These are phyloP conservation scores for Aleadryas rufinucha DNA, from an alignment of 2,113 vertebrate genomes.

Conservation along the genomic window DNA sequence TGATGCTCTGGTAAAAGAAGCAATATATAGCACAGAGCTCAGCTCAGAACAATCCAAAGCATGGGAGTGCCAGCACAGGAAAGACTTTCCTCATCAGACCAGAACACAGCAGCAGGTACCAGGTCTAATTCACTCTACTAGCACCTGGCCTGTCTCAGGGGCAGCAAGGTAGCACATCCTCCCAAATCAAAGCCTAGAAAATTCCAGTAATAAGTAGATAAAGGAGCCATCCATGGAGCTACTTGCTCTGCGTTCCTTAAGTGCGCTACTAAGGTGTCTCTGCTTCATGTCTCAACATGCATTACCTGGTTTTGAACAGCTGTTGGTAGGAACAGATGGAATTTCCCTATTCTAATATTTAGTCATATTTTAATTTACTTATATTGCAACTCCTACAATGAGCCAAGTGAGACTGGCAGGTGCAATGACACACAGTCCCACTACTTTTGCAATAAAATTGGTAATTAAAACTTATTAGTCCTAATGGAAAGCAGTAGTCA, in stretches of 20 bases:
- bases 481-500: not conserved
- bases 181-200: not conserved
- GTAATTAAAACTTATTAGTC: not conserved
- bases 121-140: not conserved
- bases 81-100: not conserved
- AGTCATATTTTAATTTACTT: not conserved
- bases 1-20: not conserved
- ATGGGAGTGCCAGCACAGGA: not conserved
- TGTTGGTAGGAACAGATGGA: not conserved
- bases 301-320: not conserved
- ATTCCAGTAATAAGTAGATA: not conserved
- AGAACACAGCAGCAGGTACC: not conserved
- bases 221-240: rapidly evolving
- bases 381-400: not conserved
- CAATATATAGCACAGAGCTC: not conserved
- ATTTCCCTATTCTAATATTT: not conserved
- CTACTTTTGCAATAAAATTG: not conserved
- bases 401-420: not conserved
- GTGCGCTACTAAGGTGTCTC: not conserved
- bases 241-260: not conserved
- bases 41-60: not conserved
- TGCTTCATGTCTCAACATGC: not conserved
- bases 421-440: not conserved
- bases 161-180: not conserved
- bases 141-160: not conserved